Evolutionary conservation across 2,113 vertebrate species (phyloP), one percentile per base, ranked within the genome.

Genomic region (Jaculus jaculus): DNA sequence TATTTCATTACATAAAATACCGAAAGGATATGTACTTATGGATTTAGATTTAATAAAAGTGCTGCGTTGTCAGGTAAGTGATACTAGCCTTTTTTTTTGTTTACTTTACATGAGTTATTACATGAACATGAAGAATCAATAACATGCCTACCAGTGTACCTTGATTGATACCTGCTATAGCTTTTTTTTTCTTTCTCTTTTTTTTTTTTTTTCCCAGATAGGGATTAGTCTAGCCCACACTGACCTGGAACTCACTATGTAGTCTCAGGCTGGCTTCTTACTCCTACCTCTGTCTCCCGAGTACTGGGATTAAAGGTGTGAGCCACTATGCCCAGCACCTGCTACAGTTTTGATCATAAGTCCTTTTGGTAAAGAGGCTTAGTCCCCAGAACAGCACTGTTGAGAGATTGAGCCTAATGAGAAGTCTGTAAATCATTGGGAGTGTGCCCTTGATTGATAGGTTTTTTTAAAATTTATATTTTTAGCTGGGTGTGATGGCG

Each of bases 1-100:
- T 2, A 47, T 89, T 92, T 79, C 8, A 65, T 72, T 34, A 84
- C 32, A 37, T 63, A 10, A 26, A 83, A 47, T 95, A 66, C 54
- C 63, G 24, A 63, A 90, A 94, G 78, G 37, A 72, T 16, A 24
- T 18, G 8, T 54, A 54, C 54, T 73, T 30, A 74, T 58, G 23
- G 24, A 7, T 66, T 26, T 86, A 37, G 6, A 72, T 83, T 95
- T 92, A 87, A 73, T 82, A 85, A 84, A 87, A 88, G 32, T 72
- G 18, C 47, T 80, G 9, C n/a, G 75, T 90, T 23, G 23, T 65
- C 18, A 61, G 75, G 24, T 18, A 61, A 24, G 30, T 84, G 66
- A 28, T 65, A 26, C 88, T 32, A 90, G 77, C 65, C 26, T 68
- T 4, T 61, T 78, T 65, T 58, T 86, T 39, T 32, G 18, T 28